Base-by-base conservation (phyloP, 2,888 invertebrate species). In the Drosophila villosipedis region DNA sequence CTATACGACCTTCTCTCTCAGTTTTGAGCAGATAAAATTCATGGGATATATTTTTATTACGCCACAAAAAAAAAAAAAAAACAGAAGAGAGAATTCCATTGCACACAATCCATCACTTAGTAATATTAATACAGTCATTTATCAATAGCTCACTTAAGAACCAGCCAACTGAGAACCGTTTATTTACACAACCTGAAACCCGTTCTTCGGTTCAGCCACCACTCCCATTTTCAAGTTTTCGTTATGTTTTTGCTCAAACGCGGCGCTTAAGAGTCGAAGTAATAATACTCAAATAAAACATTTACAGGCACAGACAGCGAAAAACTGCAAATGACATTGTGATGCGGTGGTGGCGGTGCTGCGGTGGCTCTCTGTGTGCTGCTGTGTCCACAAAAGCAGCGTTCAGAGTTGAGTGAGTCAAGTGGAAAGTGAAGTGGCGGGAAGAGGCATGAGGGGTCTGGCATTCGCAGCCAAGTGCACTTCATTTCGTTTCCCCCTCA, bases 211-310 rank as follows among this genome's bases (percentile, higher is more conserved):
- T 25, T n/a, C 14, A 12, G 22, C 14, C 25, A 2, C 31, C 50
- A 52, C 19, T 22, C 4, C 16, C 30, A 10, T 19, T 10, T 28
- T 30, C 28, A 30, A 54, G 41, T 58, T 30, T 30, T 60, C 28
- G 43, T 58, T 66, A 68, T 63, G 60, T 66, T 68, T 57, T 54
- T 61, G 59, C 68, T 66, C 41, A 75, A 75, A 68, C 64, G 76
- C 69, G 75, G 69, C 49, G 83, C 75, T 86, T 83, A 86, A 84
- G 86, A 83, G 82, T 84, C 78, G 74, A 83, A 86, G 89, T 89
- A 89, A 89, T 84, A 84, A 84, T 84, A 89, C 89, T 84, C 86
- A 84, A 84, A 84, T 84, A 84, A 84, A 84, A 84, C 84, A 84
- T 84, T 84, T 84, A 84, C 84, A 84, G 84, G 84, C 89, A 49